Percentiles rank a stretch among this genome's conserved stretches.
Conservation (phyloP, 2,113 vertebrate species). For the Microcebus jonahi region DNA sequence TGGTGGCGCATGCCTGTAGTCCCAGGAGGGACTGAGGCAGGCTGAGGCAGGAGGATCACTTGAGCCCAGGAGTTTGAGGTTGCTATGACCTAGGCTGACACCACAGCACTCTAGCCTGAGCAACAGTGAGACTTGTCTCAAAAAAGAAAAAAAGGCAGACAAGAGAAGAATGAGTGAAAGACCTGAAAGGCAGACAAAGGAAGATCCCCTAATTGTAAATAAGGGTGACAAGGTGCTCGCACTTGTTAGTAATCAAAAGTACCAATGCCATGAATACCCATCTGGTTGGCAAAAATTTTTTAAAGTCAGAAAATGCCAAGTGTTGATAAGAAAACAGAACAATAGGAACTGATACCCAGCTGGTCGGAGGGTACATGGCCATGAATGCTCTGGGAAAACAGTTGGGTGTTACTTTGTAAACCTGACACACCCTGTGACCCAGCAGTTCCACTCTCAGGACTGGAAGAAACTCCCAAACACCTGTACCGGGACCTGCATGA, state of each 20-base stretch:
- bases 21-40: neutral
- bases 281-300: neutral
- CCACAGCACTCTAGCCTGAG: neutral
- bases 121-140: neutral
- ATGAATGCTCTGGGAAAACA: neutral
- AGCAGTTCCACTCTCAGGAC: neutral
- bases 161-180: neutral
- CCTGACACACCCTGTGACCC: slow-evolving; percentile 29
- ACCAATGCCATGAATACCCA: neutral
- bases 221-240: neutral
- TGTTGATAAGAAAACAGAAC: neutral
- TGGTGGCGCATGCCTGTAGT: neutral
- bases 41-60: neutral
- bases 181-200: neutral
- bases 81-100: neutral
- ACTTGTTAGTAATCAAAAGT: neutral
- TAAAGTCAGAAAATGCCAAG: neutral
- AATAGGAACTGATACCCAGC: neutral
- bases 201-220: neutral
- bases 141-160: neutral
- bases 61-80: neutral
- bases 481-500: fast-evolving
- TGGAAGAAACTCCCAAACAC: neutral
- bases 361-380: slow-evolving; percentile 19
- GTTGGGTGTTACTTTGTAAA: slow-evolving; percentile 26